These are phyloP conservation scores for Galeruca laticollis DNA, from an alignment of 2,888 invertebrate genomes.

Conservation along the genomic window DNA sequence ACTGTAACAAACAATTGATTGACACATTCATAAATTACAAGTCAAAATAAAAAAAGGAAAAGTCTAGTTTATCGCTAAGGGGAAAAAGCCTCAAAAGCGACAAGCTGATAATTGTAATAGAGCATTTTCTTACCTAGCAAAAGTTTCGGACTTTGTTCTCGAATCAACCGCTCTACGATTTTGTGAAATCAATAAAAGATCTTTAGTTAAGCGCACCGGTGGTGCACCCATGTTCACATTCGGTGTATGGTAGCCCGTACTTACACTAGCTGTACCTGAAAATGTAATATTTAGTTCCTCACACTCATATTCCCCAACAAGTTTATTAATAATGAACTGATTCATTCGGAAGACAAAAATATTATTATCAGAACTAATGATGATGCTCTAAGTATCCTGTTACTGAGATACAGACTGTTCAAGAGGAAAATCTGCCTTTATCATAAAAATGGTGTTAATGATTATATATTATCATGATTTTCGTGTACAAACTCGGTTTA, in stretches of 20 bases:
- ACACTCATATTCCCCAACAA: neutral
- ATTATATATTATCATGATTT: no score
- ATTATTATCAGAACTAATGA: neutral
- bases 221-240: conserved; percentile 55
- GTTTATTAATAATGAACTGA: neutral
- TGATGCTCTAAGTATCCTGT: no score
- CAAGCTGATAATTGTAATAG: conserved; percentile 54
- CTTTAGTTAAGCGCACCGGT: conserved; percentile 79
- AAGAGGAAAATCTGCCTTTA: no score
- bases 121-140: conserved; percentile 72
- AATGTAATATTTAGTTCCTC: conserved; percentile 9
- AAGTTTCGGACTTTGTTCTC: conserved; percentile 77
- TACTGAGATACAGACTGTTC: no score
- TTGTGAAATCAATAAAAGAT: conserved; percentile 84
- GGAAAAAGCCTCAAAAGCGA: conserved; percentile 61
- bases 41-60: conserved; percentile 55
- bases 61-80: conserved; percentile 56
- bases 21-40: conserved; percentile 19
- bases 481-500: no score
- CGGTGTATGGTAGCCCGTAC: conserved; percentile 67
- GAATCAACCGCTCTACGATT: conserved; percentile 73
- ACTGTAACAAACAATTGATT: neutral
- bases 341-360: neutral
- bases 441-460: no score
- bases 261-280: conserved; percentile 64